Evolutionary conservation across 2,888 invertebrate genomes (phyloP), one percentile per base, ranked within the genome.

Genomic region (Aporophyla lueneburgensis): DNA sequence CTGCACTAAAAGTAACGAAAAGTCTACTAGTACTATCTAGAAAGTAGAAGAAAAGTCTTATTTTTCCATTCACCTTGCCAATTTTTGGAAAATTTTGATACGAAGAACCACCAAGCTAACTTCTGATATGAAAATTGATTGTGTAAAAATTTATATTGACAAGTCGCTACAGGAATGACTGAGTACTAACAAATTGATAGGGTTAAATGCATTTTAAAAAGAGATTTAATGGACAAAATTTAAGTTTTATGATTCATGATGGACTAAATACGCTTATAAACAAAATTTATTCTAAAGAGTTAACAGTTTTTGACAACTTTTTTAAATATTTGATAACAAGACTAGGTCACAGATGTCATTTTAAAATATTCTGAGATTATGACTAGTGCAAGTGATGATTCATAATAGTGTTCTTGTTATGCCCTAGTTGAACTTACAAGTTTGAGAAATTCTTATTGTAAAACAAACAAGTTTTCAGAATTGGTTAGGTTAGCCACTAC

Each of bases 381-480:
- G 62, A 79, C 51, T 63, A 68, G n/a, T 46, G 51, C 24, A 59
- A 59, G 58, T 58, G 5, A 33, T 80, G 75, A 84, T 63, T 84
- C 73, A 71, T 56, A 68, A 33, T 61, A 53, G 49, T 63, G n/a
- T 69, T 63, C n/a, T 14, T n/a, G 65, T 59, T 33, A 21, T 43
- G n/a, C 59, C 59, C 0, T 81, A 77, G 49, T 71, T 62, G 69
- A 81, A 85, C 5, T n/a, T 46, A 46, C 1, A 1, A 66, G 12
- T 62, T 56, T 53, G 16, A n/a, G 33, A 63, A 54, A 51, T 63
- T 75, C 46, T 67, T n/a, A 54, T 58, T 24, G n/a, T 19, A n/a
- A 9, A 58, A 58, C 27, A 46, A 59, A 40, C 27, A 19, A 43
- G 12, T 43, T 68, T 54, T 56, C 6, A 33, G 51, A 81, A 69